Percentiles rank a stretch among this genome's conserved stretches.
Conservation (phyloP, 2,113 vertebrate species). For the Archocentrus centrarchus region DNA sequence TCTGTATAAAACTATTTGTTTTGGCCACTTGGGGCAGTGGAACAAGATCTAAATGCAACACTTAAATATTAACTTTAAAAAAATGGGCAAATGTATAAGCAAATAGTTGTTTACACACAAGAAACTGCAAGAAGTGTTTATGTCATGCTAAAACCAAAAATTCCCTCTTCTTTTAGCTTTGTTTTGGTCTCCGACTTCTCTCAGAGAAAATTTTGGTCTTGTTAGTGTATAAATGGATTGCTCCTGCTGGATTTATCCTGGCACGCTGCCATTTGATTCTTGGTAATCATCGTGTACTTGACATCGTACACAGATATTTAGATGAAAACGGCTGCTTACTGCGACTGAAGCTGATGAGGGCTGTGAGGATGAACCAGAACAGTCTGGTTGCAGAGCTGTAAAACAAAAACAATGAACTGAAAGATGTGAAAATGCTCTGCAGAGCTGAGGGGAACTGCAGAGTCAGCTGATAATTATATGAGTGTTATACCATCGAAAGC, state of each 20-base stretch:
- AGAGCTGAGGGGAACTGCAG: neutral
- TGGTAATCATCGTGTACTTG: neutral
- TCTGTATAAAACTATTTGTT: neutral
- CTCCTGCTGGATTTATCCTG: neutral
- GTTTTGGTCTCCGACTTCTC: neutral
- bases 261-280: neutral
- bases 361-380: neutral
- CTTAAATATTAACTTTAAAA: neutral
- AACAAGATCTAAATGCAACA: neutral
- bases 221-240: neutral
- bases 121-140: neutral
- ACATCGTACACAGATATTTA: neutral
- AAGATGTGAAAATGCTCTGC: neutral
- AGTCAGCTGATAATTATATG: neutral
- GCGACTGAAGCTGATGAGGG: neutral
- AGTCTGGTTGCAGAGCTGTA: too few species aligned
- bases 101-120: neutral
- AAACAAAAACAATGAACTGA: neutral
- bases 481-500: neutral
- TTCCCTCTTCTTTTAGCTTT: neutral
- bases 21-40: neutral
- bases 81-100: neutral
- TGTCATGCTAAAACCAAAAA: neutral
- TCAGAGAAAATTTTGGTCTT: neutral
- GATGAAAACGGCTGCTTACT: neutral